Percentiles rank a stretch among this genome's conserved stretches.
Evolutionary conservation across 2,113 vertebrate genomes (phyloP).

Genomic region (Fulmarus glacialis): DNA sequence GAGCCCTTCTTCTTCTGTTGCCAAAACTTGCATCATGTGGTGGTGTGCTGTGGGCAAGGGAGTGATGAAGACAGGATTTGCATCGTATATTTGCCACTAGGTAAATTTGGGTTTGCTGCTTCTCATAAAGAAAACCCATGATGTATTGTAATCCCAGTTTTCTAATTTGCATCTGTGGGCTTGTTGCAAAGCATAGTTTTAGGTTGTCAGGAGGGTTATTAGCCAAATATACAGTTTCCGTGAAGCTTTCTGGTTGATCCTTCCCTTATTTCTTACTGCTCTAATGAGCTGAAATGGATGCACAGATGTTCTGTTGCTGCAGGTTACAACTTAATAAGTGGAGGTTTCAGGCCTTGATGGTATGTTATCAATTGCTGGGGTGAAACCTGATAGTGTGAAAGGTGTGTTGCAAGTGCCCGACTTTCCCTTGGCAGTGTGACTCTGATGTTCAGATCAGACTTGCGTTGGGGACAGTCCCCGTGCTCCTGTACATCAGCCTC

Average conservation of each 20-base stretch:
- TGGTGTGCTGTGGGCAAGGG: background rate
- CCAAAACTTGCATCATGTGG: accelerated
- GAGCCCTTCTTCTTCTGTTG: background rate
- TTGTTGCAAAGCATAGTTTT: background rate
- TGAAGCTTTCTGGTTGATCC: background rate
- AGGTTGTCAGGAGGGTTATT: background rate
- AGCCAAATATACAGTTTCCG: accelerated
- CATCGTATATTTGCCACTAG: accelerated
- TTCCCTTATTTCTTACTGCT: background rate
- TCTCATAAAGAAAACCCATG: background rate
- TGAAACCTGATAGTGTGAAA: background rate
- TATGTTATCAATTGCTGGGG: background rate
- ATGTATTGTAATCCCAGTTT: background rate
- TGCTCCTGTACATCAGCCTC: background rate
- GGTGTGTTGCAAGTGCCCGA: background rate
- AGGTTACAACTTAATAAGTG: background rate
- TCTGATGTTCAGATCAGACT: accelerated
- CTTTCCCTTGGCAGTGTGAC: background rate
- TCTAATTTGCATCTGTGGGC: no score
- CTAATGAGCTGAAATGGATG: accelerated
- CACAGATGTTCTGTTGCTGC: background rate
- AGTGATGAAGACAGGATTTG: background rate
- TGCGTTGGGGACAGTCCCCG: accelerated
- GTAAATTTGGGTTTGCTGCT: background rate
- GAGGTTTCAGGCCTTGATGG: background rate